Percentiles rank a stretch among this genome's conserved stretches.
These are phyloP conservation scores for Rhamnusium bicolor DNA, from an alignment of 2,888 invertebrate species.

Conservation along the genomic window DNA sequence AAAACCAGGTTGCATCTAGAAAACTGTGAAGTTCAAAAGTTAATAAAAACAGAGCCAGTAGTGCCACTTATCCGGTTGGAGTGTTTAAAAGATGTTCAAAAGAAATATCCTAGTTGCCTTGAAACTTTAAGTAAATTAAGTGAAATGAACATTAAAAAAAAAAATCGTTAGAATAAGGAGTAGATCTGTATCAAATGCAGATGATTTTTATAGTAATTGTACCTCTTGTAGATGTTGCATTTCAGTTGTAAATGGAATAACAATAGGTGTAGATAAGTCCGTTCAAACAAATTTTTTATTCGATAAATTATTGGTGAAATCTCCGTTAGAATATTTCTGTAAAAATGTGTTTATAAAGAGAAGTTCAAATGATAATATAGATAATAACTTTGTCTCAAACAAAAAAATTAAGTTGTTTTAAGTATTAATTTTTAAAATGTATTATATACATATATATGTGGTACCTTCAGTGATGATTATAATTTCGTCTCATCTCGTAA, in stretches of 20 bases:
- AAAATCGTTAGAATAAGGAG: constrained; percentile 7
- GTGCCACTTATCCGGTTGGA: constrained; percentile 13
- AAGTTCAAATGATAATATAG: background rate
- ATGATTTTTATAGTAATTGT: background rate
- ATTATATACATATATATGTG: background rate
- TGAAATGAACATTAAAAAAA: background rate
- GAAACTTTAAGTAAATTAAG: background rate
- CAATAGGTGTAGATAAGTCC: constrained; percentile 6
- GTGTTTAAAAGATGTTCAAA: background rate
- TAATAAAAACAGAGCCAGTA: constrained; percentile 5
- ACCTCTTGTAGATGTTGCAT: background rate
- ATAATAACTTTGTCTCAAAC: background rate
- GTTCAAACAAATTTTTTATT: constrained; percentile 9
- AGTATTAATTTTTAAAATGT: background rate
- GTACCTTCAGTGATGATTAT: no score
- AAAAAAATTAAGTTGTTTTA: constrained; percentile 14
- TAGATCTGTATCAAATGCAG: constrained; percentile 4
- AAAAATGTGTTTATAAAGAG: background rate
- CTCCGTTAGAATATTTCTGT: background rate
- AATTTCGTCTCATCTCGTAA: no score
- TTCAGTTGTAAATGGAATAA: background rate
- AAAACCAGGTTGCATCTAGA: constrained; percentile 32
- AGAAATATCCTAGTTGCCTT: constrained; percentile 1
- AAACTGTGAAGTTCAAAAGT: constrained; percentile 29
- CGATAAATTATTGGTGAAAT: background rate